Evolutionary conservation across 1,140 invertebrate species (phyloP).

Genomic region (Drosophila novamexicana): DNA sequence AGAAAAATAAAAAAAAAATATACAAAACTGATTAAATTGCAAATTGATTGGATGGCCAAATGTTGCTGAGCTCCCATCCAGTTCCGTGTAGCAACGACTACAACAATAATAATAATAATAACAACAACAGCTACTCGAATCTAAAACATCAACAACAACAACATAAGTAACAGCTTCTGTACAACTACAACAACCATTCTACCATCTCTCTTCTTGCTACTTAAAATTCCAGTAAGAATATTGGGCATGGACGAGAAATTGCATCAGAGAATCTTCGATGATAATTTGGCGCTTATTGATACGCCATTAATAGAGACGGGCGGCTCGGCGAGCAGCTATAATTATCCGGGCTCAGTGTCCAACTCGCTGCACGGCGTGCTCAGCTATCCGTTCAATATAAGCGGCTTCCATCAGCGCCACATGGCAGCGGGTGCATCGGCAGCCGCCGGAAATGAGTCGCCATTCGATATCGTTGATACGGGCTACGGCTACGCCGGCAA

Average conservation of each 20-base stretch:
- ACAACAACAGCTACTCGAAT: conserved; percentile 56
- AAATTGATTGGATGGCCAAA: conserved; percentile 63
- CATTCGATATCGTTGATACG: conserved; percentile 81
- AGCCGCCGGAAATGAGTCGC: conserved; percentile 71
- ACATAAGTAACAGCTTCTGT: conserved; percentile 31
- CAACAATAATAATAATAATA: conserved; percentile 31
- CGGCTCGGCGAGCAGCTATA: conserved; percentile 66
- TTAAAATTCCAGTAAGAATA: conserved; percentile 83
- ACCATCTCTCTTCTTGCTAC: conserved; percentile 71
- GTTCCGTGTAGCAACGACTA: conserved; percentile 61
- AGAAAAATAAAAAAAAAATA: conserved; percentile 42
- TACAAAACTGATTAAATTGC: conserved; percentile 34
- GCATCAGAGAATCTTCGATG: conserved; percentile 84
- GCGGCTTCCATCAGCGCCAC: conserved; percentile 82
- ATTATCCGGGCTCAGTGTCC: conserved; percentile 76
- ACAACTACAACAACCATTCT: conserved; percentile 71
- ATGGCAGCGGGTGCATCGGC: conserved; percentile 65
- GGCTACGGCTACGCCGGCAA: conserved; percentile 65
- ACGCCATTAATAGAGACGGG: conserved; percentile 80
- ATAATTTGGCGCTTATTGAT: conserved; percentile 84
- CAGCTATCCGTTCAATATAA: conserved; percentile 84
- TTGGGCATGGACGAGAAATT: conserved; percentile 84
- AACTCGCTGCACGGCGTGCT: conserved; percentile 74
- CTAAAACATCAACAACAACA: conserved; percentile 49
- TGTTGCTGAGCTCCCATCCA: conserved; percentile 42